Conservation (phyloP, 2,113 vertebrate species). For the Hiodon tergisus region DNA sequence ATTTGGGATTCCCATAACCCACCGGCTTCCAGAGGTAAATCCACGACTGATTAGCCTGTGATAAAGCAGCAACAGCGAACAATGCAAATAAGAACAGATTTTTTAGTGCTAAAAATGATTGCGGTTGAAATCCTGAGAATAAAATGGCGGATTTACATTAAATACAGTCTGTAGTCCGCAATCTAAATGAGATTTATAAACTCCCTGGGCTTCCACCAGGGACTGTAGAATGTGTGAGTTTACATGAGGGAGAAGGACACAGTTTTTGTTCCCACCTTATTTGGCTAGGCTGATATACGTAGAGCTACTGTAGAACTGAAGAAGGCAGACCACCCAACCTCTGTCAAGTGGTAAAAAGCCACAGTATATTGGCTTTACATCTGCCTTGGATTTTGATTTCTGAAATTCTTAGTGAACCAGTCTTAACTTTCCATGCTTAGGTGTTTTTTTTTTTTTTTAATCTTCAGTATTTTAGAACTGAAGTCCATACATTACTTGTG, state of each 20-base stretch:
- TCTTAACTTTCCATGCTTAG: neutral
- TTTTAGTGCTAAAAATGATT: neutral
- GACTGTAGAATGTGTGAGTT: too few species aligned
- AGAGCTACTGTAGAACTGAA: neutral
- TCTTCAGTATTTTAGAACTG: too few species aligned
- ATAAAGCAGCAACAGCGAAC: neutral
- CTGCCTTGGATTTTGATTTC: neutral
- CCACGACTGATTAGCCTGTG: slow-evolving; percentile 42
- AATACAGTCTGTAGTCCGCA: too few species aligned
- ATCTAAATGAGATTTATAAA: too few species aligned
- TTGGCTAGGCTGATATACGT: neutral
- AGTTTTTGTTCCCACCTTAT: neutral
- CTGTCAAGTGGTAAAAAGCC: too few species aligned
- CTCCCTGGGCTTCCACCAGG: too few species aligned
- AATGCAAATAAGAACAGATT: slow-evolving; percentile 3
- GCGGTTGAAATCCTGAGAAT: neutral
- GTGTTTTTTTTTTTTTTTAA: neutral
- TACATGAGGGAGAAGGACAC: too few species aligned
- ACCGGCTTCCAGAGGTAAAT: slow-evolving; percentile 29
- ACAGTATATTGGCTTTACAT: neutral
- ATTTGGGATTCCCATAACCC: slow-evolving; percentile 32
- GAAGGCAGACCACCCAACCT: neutral
- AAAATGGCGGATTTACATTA: neutral
- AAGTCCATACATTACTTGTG: too few species aligned
- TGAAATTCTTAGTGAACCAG: neutral